Evolutionary conservation across 92 coral and sea anemone genomes (phyloP).

Genomic region (Micromussa lordhowensis): DNA sequence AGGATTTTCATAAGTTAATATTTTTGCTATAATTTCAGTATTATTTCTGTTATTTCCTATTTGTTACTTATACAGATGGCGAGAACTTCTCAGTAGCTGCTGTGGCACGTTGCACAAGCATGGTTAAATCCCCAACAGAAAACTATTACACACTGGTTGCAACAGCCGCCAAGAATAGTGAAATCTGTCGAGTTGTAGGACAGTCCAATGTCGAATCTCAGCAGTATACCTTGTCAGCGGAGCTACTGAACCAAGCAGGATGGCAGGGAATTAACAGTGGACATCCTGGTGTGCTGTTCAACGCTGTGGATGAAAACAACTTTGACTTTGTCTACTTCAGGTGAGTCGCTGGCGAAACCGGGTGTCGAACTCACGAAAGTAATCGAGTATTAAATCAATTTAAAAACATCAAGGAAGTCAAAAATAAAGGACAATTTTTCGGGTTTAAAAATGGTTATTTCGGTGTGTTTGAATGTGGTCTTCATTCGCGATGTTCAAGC

Average conservation of each 20-base stretch:
- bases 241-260: slow-evolving; percentile 47
- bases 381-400: no score
- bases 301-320: slow-evolving; percentile 62
- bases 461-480: no score
- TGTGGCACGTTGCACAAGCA: slow-evolving; percentile 23
- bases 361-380: not conserved
- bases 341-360: not conserved
- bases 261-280: slow-evolving; percentile 61
- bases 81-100: not conserved
- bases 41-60: not conserved
- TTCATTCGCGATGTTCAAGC: no score
- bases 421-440: no score
- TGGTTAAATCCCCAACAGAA: slow-evolving; percentile 10
- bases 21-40: not conserved
- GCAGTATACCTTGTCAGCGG: slow-evolving; percentile 38
- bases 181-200: slow-evolving; percentile 26
- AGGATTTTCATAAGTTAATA: not conserved
- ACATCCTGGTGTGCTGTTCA: slow-evolving; percentile 67
- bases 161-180: not conserved
- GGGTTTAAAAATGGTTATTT: no score
- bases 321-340: slow-evolving; percentile 78
- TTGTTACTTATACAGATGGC: not conserved
- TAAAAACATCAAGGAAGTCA: no score
- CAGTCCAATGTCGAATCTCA: not conserved
- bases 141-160: slow-evolving; percentile 34